Conservation (phyloP, 2,888 invertebrate species). For the Amiota minor region DNA sequence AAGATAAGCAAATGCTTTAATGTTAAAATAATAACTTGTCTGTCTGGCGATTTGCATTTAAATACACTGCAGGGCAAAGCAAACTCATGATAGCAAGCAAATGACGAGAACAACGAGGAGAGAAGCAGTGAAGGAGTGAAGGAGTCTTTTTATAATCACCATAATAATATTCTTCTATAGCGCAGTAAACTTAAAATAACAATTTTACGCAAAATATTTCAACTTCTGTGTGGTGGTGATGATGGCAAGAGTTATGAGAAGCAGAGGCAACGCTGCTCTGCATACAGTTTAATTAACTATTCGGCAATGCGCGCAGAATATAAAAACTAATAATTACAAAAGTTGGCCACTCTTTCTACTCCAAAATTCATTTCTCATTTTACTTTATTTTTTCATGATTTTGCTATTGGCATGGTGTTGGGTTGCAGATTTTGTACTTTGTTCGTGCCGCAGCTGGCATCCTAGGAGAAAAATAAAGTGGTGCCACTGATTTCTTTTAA, state of each 20-base stretch:
- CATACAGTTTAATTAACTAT: constrained; percentile 51
- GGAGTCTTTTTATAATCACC: no score
- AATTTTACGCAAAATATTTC: constrained; percentile 9
- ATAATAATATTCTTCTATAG: not conserved
- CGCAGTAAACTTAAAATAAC: not conserved
- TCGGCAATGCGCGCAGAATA: constrained; percentile 18
- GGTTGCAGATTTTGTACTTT: constrained; percentile 46
- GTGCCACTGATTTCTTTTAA: constrained; percentile 45
- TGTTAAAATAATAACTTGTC: constrained; percentile 21
- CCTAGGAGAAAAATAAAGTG: constrained; percentile 32
- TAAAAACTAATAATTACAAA: constrained; percentile 26
- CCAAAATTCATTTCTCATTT: constrained; percentile 11
- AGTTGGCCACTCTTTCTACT: constrained; percentile 32
- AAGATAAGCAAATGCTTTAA: constrained; percentile 9
- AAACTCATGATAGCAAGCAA: not conserved
- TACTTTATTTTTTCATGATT: constrained; percentile 25
- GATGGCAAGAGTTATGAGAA: not conserved
- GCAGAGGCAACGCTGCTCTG: not conserved
- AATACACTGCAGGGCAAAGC: not conserved
- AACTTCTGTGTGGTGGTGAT: not conserved
- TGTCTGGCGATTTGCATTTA: constrained; percentile 16
- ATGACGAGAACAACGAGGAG: no score
- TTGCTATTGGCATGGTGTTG: not conserved
- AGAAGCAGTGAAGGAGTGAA: no score
- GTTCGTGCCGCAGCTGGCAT: constrained; percentile 25